phyloP scores from a whole-genome alignment of 2,113 vertebrate species.

The Neolamprologus toae region DNA sequence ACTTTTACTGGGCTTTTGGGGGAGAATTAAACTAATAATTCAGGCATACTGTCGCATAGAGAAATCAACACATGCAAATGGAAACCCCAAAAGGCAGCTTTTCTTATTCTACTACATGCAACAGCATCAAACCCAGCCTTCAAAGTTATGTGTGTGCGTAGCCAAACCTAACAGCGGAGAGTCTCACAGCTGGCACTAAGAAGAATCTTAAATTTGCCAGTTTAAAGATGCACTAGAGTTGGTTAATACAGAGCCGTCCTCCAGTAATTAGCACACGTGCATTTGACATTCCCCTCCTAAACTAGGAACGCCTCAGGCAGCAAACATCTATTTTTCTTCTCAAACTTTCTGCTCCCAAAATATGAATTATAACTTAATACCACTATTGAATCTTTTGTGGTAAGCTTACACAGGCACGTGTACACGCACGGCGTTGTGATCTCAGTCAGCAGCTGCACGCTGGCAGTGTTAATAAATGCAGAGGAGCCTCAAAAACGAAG shows the following conservation, averaged over 20 bases:
- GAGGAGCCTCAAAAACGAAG: not conserved
- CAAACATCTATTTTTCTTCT: too few relatives aligned
- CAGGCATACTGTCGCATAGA: not conserved
- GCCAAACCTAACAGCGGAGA: not conserved
- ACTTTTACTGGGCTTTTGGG: slow-evolving; percentile 27
- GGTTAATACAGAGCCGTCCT: not conserved
- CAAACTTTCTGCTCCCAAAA: not conserved
- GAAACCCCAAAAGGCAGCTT: too few relatives aligned
- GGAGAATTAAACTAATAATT: slow-evolving; percentile 45
- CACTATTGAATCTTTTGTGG: not conserved
- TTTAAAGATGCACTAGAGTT: not conserved
- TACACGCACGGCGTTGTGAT: not conserved
- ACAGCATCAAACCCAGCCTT: too few relatives aligned
- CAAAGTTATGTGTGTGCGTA: not conserved
- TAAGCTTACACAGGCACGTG: not conserved
- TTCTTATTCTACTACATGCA: too few relatives aligned
- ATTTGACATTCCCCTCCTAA: too few relatives aligned
- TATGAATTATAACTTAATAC: not conserved
- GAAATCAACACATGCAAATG: not conserved
- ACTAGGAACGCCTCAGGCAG: too few relatives aligned
- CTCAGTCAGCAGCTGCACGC: not conserved
- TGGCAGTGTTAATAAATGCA: not conserved
- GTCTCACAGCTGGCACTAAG: not conserved
- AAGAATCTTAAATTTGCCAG: not conserved
- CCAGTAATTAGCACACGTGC: too few relatives aligned